phyloP scores from a whole-genome alignment of 2,797 vertebrate species.

The Semaprochilodus insignis region DNA sequence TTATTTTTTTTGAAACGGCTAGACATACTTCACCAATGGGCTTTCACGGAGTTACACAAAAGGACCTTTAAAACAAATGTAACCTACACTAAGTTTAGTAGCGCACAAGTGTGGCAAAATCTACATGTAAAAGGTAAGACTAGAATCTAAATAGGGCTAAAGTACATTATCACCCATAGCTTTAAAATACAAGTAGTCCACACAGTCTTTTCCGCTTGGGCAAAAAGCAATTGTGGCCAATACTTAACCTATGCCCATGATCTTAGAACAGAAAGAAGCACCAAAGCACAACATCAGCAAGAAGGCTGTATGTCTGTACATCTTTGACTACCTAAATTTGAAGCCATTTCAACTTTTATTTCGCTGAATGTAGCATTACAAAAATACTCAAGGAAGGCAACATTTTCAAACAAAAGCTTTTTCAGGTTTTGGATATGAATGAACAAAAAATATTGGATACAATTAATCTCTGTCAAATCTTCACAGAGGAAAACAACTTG shows the following conservation, averaged over 20 bases:
- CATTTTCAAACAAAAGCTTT: slow-evolving; percentile 26
- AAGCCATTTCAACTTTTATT: slow-evolving; percentile 59
- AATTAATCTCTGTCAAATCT: not conserved
- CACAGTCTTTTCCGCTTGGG: not conserved
- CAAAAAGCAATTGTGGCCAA: not conserved
- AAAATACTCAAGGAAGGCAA: slow-evolving; percentile 60
- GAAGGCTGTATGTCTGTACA: not conserved
- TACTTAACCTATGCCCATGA: not conserved
- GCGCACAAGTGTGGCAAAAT: slow-evolving; percentile 5
- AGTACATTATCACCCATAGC: not conserved
- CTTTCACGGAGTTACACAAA: not conserved
- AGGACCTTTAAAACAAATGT: not conserved
- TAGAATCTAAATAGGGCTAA: slow-evolving; percentile 25
- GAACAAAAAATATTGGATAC: not conserved
- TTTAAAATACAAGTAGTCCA: not conserved
- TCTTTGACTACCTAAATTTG: not conserved
- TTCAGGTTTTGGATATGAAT: slow-evolving; percentile 34
- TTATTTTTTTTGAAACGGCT: not conserved
- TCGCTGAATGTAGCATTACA: slow-evolving; percentile 56
- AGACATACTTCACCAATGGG: not conserved
- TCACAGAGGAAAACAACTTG: slow-evolving; percentile 7
- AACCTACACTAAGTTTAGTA: not conserved
- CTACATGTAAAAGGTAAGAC: not conserved
- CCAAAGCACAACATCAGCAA: slow-evolving; percentile 17
- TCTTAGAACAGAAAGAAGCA: not conserved